These are phyloP conservation scores for Teleogryllus oceanicus DNA, from an alignment of 2,888 invertebrate genomes.

Conservation along the genomic window DNA sequence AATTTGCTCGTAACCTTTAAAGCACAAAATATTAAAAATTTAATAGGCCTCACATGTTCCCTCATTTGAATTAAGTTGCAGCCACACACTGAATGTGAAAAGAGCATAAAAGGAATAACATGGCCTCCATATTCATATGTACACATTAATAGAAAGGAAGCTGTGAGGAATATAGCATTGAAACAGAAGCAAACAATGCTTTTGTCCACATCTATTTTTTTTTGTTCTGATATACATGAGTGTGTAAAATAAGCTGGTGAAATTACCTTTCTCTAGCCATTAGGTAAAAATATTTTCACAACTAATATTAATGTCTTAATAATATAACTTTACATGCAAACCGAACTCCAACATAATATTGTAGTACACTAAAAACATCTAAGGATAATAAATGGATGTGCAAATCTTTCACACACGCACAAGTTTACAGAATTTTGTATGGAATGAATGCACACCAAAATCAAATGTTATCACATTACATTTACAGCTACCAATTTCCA, in stretches of 20 bases:
- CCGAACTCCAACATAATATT: not conserved
- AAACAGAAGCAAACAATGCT: too few relatives aligned
- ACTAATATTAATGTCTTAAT: not conserved
- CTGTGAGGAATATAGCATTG: too few relatives aligned
- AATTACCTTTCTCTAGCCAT: not conserved
- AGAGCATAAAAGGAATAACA: too few relatives aligned
- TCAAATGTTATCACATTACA: slow-evolving; percentile 24
- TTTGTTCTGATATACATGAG: not conserved
- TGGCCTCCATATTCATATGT: too few relatives aligned
- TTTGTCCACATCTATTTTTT: not conserved
- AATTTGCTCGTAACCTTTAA: too few relatives aligned
- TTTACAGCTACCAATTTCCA: slow-evolving; percentile 24
- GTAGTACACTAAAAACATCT: not conserved
- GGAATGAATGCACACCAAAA: not conserved
- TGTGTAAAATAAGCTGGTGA: not conserved
- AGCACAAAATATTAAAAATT: too few relatives aligned
- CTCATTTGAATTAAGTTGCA: too few relatives aligned
- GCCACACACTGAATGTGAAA: too few relatives aligned
- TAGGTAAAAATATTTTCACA: not conserved
- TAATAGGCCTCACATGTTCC: too few relatives aligned
- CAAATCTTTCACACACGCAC: not conserved
- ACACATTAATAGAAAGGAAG: too few relatives aligned
- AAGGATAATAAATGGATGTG: not conserved
- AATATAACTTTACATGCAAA: not conserved
- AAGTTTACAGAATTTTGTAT: not conserved